Base-by-base conservation (phyloP, 2,888 invertebrate species). In the Lepidocyrtinus sp. region DNA sequence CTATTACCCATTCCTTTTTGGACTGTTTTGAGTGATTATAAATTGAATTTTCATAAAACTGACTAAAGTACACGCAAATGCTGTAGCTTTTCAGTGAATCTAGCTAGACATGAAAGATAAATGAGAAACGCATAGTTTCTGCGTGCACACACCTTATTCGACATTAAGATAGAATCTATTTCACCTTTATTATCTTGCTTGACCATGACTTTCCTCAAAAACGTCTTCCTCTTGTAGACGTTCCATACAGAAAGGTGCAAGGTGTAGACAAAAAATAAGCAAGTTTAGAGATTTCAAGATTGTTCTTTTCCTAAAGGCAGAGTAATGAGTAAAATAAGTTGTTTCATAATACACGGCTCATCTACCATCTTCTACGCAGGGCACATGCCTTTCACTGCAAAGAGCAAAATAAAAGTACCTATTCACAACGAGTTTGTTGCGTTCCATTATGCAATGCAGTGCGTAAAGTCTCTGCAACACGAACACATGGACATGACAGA, bases 401-500 rank as follows among this genome's bases (percentile, higher is more conserved):
- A 50, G 50, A 12, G 2, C 2, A 50, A 50, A 17, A 50, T n/a
- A 50, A 50, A 7, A 36, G 5, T 36, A 36, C 36, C 5, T 50
- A 12, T 50, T 12, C 17, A 50, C 15, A 50, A 50, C 50, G 50
- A 50, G 50, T 50, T n/a, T n/a, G n/a, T n/a, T n/a, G n/a, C n/a
- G n/a, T n/a, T n/a, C n/a, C n/a, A n/a, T n/a, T 50, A 50, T 50
- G 50, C 15, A 50, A 50, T 17, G 15, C 50, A 50, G 17, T 50
- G 50, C 50, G 50, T 50, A 36, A 50, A 50, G 50, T 50, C 50
- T 50, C 5, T 50, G 50, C 2, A 50, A 36, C 36, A 36, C 7
- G 36, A 65, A 26, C 17, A 26, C 15, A 67, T 67, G 45, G 46
- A 19, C 21, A 61, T 25, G 50, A 46, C 75, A 75, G 75, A 75